Conservation (phyloP, 2,113 vertebrate species). For the Sciurus niger region DNA sequence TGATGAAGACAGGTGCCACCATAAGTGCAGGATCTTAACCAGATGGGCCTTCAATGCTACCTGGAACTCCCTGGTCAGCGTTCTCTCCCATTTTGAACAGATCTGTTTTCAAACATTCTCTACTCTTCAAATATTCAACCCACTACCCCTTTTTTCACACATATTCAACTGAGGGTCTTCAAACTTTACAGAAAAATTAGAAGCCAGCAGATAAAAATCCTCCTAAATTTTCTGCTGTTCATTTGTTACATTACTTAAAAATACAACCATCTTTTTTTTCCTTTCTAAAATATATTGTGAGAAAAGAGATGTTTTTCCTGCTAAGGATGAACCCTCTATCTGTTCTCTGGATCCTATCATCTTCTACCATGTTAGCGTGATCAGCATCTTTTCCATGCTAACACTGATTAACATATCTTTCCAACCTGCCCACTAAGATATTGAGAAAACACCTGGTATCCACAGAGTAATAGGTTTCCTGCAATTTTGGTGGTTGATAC, state of each 20-base stretch:
- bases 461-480: neutral
- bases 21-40: neutral
- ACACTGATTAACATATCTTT: neutral
- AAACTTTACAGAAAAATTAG: neutral
- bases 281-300: neutral
- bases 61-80: neutral
- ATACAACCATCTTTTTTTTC: neutral
- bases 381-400: neutral
- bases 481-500: neutral
- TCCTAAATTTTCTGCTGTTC: neutral
- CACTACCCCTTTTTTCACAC: neutral
- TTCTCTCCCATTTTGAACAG: neutral
- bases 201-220: neutral
- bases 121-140: neutral
- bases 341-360: neutral
- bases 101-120: neutral
- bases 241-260: neutral
- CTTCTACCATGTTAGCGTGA: neutral
- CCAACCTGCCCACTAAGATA: neutral
- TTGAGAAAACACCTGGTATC: neutral
- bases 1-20: neutral
- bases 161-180: neutral
- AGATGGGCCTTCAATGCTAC: neutral
- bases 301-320: neutral
- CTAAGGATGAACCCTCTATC: neutral